Conservation (phyloP, 2,888 invertebrate genomes). For the Pseudolycoriella hygida region DNA sequence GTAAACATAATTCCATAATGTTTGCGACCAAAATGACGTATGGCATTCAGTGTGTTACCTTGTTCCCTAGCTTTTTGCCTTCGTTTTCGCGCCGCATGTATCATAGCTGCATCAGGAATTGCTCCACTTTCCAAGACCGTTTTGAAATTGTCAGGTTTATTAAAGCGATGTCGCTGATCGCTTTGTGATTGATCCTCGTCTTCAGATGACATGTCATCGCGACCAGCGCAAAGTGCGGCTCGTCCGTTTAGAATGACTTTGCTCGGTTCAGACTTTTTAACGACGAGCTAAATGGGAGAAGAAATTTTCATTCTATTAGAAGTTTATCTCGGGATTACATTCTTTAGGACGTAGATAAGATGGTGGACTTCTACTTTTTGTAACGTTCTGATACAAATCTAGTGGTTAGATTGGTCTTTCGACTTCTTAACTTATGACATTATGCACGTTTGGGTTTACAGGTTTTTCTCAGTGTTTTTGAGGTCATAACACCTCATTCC, state of each 20-base stretch:
- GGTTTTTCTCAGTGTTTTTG: no score
- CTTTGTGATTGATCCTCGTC: slow-evolving; percentile 41
- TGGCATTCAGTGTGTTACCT: slow-evolving; percentile 21
- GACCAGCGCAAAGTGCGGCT: slow-evolving; percentile 65
- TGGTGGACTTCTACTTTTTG: no score
- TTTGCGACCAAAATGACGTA: not conserved
- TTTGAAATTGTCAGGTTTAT: slow-evolving; percentile 53
- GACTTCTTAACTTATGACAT: no score
- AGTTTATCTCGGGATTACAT: slow-evolving; percentile 8
- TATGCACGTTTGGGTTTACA: no score
- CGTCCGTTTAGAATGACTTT: slow-evolving; percentile 56
- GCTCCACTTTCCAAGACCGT: slow-evolving; percentile 71
- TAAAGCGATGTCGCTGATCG: slow-evolving; percentile 36
- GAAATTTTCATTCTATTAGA: not conserved
- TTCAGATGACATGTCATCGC: slow-evolving; percentile 42
- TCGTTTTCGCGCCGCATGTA: slow-evolving; percentile 90
- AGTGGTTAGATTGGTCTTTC: no score
- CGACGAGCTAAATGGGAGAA: slow-evolving; percentile 29
- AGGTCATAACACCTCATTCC: no score
- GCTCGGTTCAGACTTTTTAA: slow-evolving; percentile 38
- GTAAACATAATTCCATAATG: slow-evolving; percentile 1
- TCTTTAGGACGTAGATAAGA: no score
- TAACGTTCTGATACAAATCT: no score
- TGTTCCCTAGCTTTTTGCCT: slow-evolving; percentile 85
- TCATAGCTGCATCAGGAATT: slow-evolving; percentile 95